Evolutionary conservation across 2,113 vertebrate species (phyloP).

Genomic region (Mesocricetus auratus): DNA sequence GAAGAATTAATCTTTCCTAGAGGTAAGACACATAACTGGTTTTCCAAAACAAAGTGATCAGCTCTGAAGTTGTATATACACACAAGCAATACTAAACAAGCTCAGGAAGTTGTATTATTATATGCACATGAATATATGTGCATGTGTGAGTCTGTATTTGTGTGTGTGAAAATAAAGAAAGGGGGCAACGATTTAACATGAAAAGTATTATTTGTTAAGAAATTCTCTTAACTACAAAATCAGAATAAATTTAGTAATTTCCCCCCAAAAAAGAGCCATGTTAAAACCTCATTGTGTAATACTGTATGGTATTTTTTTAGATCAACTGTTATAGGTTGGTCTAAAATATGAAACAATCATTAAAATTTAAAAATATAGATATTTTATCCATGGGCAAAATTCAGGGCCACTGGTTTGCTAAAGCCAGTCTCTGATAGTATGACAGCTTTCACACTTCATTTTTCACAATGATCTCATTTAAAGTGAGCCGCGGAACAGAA

Average conservation of each 20-base stretch:
- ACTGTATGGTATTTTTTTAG: background rate
- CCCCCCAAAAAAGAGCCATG: background rate
- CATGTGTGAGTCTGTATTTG: too few relatives aligned
- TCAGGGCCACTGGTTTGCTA: background rate
- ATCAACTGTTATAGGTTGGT: background rate
- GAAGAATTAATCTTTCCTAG: background rate
- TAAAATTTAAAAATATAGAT: background rate
- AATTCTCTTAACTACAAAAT: background rate
- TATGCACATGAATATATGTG: background rate
- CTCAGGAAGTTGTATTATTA: background rate
- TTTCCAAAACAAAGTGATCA: too few relatives aligned
- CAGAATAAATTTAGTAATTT: background rate
- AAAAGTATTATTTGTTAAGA: background rate
- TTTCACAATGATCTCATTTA: background rate
- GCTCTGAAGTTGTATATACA: too few relatives aligned
- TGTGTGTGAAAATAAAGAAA: background rate
- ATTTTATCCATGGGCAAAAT: background rate
- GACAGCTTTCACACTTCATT: background rate
- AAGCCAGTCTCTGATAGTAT: background rate
- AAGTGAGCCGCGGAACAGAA: background rate
- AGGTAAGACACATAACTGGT: background rate
- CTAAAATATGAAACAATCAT: background rate
- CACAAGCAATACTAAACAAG: background rate
- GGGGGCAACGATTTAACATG: background rate
- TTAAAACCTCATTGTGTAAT: background rate